Conservation (phyloP, 2,113 vertebrate genomes). For the Zosterops hypoxanthus region DNA sequence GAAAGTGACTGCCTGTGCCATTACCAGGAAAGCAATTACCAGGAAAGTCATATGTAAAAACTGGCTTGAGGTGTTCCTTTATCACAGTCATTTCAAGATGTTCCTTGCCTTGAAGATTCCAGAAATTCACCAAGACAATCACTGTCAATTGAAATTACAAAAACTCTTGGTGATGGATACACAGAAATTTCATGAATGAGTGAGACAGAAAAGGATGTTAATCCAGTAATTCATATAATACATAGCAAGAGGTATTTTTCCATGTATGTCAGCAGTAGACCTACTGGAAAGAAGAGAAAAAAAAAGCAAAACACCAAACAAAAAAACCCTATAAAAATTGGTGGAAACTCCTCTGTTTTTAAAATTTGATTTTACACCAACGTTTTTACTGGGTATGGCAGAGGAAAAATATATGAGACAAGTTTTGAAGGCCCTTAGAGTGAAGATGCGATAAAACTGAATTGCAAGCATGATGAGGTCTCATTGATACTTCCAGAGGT, state of each 20-base stretch:
- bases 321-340: rapidly evolving
- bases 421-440: not conserved
- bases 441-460: not conserved
- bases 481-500: not conserved
- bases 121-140: not conserved
- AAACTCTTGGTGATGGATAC: not conserved
- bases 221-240: not conserved
- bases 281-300: not conserved
- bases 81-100: not conserved
- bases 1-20: not conserved
- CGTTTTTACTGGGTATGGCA: not conserved
- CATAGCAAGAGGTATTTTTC: not conserved
- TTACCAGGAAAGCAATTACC: not conserved
- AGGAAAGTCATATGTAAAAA: not conserved
- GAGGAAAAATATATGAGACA: not conserved
- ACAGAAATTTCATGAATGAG: not conserved
- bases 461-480: not conserved
- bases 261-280: not conserved
- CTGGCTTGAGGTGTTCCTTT: not conserved
- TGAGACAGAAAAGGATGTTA: not conserved
- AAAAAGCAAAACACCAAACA: not conserved
- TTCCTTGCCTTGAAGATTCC: not conserved
- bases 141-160: not conserved
- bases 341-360: rapidly evolving
- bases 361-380: not conserved